Conservation (phyloP, 2,113 vertebrate genomes). For the Pachypanchax playfairii region DNA sequence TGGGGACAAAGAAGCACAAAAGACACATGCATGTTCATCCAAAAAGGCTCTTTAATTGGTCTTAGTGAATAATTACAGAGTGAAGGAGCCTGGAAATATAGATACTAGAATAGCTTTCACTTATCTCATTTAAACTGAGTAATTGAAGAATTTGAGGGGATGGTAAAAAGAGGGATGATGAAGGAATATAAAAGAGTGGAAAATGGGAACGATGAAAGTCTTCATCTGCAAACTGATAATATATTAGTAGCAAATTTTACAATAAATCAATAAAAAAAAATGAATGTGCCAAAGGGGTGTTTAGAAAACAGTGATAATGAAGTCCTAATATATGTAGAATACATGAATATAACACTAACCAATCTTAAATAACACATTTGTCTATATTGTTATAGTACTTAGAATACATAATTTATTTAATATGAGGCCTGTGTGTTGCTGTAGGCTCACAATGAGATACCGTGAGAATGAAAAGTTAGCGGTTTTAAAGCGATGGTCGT, state of each 20-base stretch:
- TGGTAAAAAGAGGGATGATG: conserved; percentile 24
- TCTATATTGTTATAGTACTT: conserved; percentile 61
- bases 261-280: conserved; percentile 40
- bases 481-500: conserved; percentile 10
- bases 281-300: conserved; percentile 48
- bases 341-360: conserved; percentile 65
- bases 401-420: conserved; percentile 52
- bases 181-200: conserved; percentile 70
- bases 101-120: conserved; percentile 80
- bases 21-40: conserved; percentile 39
- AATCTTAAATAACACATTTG: conserved; percentile 64
- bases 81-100: conserved; percentile 76
- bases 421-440: conserved; percentile 68
- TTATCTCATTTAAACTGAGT: conserved; percentile 74
- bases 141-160: conserved; percentile 57
- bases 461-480: conserved; percentile 53
- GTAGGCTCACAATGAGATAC: conserved; percentile 51
- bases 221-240: conserved; percentile 55
- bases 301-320: conserved; percentile 72
- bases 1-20: conserved; percentile 19
- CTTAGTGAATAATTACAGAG: conserved; percentile 81
- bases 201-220: conserved; percentile 57
- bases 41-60: conserved; percentile 77
- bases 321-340: conserved; percentile 70
- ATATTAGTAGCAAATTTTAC: conserved; percentile 61